Conservation (phyloP, 2,888 invertebrate genomes). For the Asteroscopus sphinx region DNA sequence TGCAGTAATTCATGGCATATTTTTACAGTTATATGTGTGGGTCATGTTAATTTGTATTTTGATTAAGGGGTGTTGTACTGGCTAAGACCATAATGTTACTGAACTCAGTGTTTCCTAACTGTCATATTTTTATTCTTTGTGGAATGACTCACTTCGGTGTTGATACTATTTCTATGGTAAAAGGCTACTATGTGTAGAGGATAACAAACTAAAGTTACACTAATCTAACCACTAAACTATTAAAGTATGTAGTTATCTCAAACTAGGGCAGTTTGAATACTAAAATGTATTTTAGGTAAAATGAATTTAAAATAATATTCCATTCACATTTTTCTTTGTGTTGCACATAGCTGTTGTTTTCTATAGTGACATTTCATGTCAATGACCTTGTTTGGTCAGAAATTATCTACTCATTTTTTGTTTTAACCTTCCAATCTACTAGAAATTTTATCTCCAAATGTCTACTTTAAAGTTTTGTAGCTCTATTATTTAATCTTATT, state of each 20-base stretch:
- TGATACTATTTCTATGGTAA: constrained; percentile 35
- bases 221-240: constrained; percentile 7
- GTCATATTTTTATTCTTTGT: constrained; percentile 46
- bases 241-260: not conserved
- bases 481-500: constrained; percentile 49
- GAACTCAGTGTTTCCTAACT: constrained; percentile 37
- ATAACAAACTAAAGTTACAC: too few species aligned
- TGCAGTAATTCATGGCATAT: not conserved
- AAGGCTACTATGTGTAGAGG: constrained; percentile 24
- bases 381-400: constrained; percentile 62
- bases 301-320: not conserved
- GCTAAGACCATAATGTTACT: constrained; percentile 10
- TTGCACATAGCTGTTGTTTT: constrained; percentile 29
- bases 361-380: constrained; percentile 54
- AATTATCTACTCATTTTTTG: constrained; percentile 40
- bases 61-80: not conserved
- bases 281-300: not conserved
- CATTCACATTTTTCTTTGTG: constrained; percentile 38
- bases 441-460: constrained; percentile 8
- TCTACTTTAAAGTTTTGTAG: constrained; percentile 10
- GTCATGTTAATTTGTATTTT: not conserved
- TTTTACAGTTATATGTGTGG: not conserved
- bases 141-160: constrained; percentile 43
- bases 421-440: constrained; percentile 34
- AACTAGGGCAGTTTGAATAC: not conserved